Evolutionary conservation across 2,113 vertebrate species (phyloP), one percentile per base, ranked within the genome.

Genomic region (Scartelaos histophorus): DNA sequence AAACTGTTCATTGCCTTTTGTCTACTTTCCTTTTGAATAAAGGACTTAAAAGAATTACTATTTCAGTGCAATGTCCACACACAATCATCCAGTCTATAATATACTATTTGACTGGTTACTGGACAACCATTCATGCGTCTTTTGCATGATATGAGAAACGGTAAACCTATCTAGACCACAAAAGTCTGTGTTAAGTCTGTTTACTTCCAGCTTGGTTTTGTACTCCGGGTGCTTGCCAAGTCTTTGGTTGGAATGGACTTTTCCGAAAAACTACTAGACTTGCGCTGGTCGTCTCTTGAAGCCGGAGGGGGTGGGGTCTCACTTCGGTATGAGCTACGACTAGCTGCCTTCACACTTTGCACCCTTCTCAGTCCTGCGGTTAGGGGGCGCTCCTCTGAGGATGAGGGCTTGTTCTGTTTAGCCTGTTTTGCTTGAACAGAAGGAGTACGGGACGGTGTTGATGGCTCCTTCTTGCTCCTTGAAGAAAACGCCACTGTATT

Each of bases 401-500:
- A 17, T 11, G 85, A 0, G 1, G 87, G 43, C 84, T 83, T 66
- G 85, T 51, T 88, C 76, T 93, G 94, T 86, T 89, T 93, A 53
- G 89, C 70, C 1, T 93, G 93, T 45, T 94, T 93, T 0, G 89
- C 91, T 49, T 94, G 74, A 25, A 96, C 78, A 1, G 91, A 73
- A 0, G 92, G 78, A 66, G 89, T 91, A 72, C 86, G 92, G 82
- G 92, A 79, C 0, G 90, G 92, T 0, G 90, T 93, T 47, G 90
- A 78, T 29, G 91, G 85, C 70, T 97, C 97, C 3, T 94, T 93
- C 75, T 91, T 95, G 67, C 90, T 85, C 75, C 92, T 92, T 46
- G 95, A 97, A 5, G 95, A 92, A 5, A 95, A 99, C 43, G 98
- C 93, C n/a, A 98, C 93, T 0, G 98, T 99, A 87, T 94, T 98